phyloP scores from a whole-genome alignment of 2,888 invertebrate genomes.

The Myopa tessellatipennis region DNA sequence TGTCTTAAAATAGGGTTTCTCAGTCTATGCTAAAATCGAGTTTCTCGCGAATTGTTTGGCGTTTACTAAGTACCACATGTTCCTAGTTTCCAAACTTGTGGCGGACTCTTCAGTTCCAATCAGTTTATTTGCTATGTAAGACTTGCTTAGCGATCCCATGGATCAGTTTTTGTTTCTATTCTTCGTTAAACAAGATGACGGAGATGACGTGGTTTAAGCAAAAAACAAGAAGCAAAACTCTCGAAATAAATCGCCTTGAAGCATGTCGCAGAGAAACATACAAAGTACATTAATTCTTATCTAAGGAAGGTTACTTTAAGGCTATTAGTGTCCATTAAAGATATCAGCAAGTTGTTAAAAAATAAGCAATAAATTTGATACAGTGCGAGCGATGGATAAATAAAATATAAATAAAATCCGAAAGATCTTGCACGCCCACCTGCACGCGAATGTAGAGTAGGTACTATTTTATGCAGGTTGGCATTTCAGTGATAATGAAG shows the following conservation, averaged over 20 bases:
- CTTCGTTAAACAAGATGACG: too few relatives aligned
- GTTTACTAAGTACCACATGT: neutral
- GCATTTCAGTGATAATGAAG: too few relatives aligned
- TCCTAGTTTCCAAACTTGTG: too few relatives aligned
- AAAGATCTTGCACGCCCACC: too few relatives aligned
- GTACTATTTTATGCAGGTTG: too few relatives aligned
- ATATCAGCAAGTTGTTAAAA: conserved; percentile 31
- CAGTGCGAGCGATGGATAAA: neutral
- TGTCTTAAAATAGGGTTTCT: neutral
- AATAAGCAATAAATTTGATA: conserved; percentile 4
- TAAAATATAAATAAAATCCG: too few relatives aligned
- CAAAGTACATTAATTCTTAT: conserved; percentile 42
- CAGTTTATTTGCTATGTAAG: too few relatives aligned
- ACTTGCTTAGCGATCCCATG: too few relatives aligned
- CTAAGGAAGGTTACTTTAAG: conserved; percentile 32
- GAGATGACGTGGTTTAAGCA: too few relatives aligned
- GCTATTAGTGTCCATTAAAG: conserved; percentile 44
- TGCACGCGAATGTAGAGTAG: too few relatives aligned
- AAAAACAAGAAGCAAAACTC: neutral
- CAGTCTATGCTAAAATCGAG: neutral
- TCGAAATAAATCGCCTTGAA: neutral
- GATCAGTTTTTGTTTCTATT: too few relatives aligned
- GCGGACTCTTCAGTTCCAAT: too few relatives aligned
- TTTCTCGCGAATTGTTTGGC: neutral
- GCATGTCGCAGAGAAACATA: conserved; percentile 15